Conservation (phyloP, 2,797 vertebrate genomes). For the Tokudaia muenninki region DNA sequence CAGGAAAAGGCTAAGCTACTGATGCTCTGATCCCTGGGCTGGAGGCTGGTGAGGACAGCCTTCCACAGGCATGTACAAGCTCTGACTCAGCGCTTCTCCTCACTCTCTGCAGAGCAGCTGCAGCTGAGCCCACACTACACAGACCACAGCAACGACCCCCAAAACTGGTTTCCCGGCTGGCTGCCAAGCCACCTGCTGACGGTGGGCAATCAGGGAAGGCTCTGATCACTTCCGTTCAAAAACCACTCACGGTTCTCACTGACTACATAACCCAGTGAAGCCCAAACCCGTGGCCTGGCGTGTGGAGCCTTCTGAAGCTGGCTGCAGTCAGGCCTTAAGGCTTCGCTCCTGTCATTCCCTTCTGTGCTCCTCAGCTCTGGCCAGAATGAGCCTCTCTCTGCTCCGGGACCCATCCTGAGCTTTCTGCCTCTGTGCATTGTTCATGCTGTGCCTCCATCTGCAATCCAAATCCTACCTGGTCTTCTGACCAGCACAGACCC, state of each 20-base stretch:
- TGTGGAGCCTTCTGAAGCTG: slow-evolving; percentile 46
- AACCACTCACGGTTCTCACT: slow-evolving; percentile 53
- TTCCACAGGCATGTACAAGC: neutral
- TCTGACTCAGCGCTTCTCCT: neutral
- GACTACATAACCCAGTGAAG: slow-evolving; percentile 16
- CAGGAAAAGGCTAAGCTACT: neutral
- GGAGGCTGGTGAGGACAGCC: neutral
- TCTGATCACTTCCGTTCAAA: slow-evolving; percentile 52
- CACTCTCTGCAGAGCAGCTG: neutral
- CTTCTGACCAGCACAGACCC: slow-evolving; percentile 34
- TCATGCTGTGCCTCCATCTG: slow-evolving; percentile 22
- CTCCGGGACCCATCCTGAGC: slow-evolving; percentile 30
- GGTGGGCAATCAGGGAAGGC: neutral
- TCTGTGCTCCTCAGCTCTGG: neutral
- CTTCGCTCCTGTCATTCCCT: slow-evolving; percentile 17
- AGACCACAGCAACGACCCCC: neutral
- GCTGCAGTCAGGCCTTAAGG: neutral
- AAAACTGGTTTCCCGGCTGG: neutral
- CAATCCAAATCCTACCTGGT: slow-evolving; percentile 50
- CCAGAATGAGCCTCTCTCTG: slow-evolving; percentile 43
- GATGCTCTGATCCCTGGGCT: neutral
- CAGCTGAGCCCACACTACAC: neutral
- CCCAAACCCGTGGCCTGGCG: slow-evolving; percentile 13
- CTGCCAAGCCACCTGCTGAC: slow-evolving; percentile 30
- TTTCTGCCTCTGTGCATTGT: slow-evolving; percentile 27